Base-by-base conservation (phyloP, 2,113 vertebrate genomes). In the Puffinus mauretanicus region DNA sequence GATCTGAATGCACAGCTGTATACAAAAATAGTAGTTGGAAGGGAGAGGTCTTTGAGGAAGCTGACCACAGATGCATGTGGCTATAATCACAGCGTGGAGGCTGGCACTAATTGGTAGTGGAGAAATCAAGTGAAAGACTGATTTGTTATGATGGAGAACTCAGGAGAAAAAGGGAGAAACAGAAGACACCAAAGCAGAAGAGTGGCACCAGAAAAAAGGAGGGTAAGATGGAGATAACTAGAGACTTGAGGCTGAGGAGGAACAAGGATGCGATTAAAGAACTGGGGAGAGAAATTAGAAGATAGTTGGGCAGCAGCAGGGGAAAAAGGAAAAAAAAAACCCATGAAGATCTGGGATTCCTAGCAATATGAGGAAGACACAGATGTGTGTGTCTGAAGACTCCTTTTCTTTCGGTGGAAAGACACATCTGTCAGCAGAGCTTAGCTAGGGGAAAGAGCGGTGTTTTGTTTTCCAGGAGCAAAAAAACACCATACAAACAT, bases 291-390 rank as follows among this genome's bases (percentile, higher is more conserved):
- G 19, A 49, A 88, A 73, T 11, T 21, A 49, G 11, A 52, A 86
- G 21, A 19, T 49, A 64, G 12, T 18, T 86, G 75, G 18, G 29
- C 32, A 76, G 52, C 61, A 61, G 6, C 11, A 49, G 34, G 30
- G 30, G 21, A 29, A 67, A 70, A 60, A 34, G 2, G 3, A 6
- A 32, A 30, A 47, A 55, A 54, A 36, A 60, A 15, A 0, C 0
- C 3, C n/a, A 18, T 38, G 27, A 79, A 79, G 32, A 54, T 77
- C 36, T 62, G 32, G 2, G 22, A 54, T 88, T 80, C 17, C 9
- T 90, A 16, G 11, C 0, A 2, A 4, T 58, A 22, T 0, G 1
- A 77, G 49, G 51, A 88, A 69, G 67, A 65, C 0, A 0, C 44
- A 61, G 16, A 52, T 40, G 20, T 51, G 15, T 51, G 11, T 70